Conservation (phyloP, 2,797 vertebrate species). For the Diceros bicornis region DNA sequence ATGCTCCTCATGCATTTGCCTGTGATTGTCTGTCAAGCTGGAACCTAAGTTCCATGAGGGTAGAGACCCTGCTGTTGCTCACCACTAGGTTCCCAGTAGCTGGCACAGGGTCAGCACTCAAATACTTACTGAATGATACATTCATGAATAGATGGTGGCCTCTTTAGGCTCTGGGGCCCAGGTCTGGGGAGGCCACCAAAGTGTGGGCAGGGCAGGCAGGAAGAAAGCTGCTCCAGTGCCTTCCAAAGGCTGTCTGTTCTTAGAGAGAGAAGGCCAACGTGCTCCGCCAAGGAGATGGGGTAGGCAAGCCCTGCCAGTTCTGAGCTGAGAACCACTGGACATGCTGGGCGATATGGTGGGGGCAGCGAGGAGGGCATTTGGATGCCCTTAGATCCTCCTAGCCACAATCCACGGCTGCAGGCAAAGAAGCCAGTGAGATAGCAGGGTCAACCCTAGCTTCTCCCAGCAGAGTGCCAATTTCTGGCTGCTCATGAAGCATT, state of each 20-base stretch:
- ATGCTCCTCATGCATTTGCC: background rate
- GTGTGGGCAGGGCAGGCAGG: background rate
- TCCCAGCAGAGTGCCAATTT: rapidly evolving
- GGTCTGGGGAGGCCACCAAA: background rate
- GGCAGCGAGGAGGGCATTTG: background rate
- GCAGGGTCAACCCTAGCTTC: background rate
- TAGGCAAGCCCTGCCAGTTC: background rate
- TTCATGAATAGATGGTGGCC: too few species aligned
- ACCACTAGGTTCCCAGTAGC: background rate
- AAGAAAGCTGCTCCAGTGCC: background rate
- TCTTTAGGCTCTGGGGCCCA: background rate
- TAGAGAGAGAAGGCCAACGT: background rate
- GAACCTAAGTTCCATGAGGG: rapidly evolving
- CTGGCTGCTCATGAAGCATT: background rate
- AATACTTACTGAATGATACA: background rate
- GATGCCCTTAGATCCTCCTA: background rate
- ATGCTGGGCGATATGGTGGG: background rate
- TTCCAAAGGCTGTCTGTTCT: background rate
- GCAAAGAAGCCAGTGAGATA: background rate
- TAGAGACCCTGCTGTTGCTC: background rate
- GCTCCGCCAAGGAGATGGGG: background rate
- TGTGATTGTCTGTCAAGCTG: background rate
- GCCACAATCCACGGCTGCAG: background rate
- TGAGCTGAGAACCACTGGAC: background rate
- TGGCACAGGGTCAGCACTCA: rapidly evolving